A percentile compares a stretch with the other conserved stretches of the same genome.
These are phyloP conservation scores for Acromyrmex heyeri DNA, from an alignment of 1,140 invertebrate genomes.

Conservation along the genomic window DNA sequence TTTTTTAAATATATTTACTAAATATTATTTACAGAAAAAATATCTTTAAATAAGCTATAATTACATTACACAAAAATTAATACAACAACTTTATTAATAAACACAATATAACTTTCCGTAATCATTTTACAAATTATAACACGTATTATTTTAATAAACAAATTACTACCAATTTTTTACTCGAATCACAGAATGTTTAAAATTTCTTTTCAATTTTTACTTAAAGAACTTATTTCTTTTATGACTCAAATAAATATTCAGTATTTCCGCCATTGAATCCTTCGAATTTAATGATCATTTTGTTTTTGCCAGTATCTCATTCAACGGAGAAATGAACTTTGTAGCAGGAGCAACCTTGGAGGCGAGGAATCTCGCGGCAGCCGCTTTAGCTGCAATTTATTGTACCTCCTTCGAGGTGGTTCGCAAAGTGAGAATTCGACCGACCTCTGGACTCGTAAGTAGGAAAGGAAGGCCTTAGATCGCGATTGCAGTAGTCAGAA, in stretches of 20 bases:
- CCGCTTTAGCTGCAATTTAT: slow-evolving; percentile 41
- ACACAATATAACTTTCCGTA: background rate
- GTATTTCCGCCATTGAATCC: slow-evolving; percentile 13
- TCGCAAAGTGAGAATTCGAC: slow-evolving; percentile 77
- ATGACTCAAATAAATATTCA: background rate
- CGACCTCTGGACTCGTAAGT: slow-evolving; percentile 75
- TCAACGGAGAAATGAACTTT: slow-evolving; percentile 35
- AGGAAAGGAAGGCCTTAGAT: slow-evolving; percentile 85
- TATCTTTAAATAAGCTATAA: background rate
- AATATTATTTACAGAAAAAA: too few relatives aligned
- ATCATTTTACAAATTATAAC: background rate
- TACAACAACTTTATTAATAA: background rate
- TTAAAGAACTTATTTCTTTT: background rate
- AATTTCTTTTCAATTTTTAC: background rate
- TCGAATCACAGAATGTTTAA: background rate
- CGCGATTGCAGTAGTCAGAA: slow-evolving; percentile 88
- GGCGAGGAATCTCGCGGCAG: slow-evolving; percentile 40
- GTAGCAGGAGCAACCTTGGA: slow-evolving; percentile 47
- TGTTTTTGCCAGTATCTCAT: slow-evolving; percentile 14
- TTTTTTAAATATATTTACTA: background rate
- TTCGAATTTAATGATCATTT: background rate
- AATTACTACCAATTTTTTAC: background rate
- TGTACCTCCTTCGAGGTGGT: slow-evolving; percentile 82
- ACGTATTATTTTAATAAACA: slow-evolving; percentile 8
- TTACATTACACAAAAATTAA: background rate